A percentile compares a stretch with the other conserved stretches of the same genome.
These are phyloP conservation scores for Micromys minutus DNA, from an alignment of 2,113 vertebrate genomes.

Conservation along the genomic window DNA sequence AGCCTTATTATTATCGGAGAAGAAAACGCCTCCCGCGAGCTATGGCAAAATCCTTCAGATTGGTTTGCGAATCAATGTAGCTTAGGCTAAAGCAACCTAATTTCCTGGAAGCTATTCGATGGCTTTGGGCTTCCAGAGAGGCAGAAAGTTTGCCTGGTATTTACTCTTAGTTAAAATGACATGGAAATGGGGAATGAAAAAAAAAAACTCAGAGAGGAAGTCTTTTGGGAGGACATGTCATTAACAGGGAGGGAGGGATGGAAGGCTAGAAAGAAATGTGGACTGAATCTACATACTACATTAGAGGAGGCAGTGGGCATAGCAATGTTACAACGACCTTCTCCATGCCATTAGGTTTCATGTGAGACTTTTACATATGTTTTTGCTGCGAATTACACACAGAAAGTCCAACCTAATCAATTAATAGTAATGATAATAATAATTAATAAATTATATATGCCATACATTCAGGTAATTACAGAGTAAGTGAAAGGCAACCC, in stretches of 20 bases:
- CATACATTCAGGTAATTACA: background rate
- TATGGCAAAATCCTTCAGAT: conserved; percentile 78
- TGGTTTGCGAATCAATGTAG: conserved; percentile 82
- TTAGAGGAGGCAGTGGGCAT: background rate
- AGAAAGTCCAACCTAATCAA: background rate
- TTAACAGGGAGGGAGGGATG: conserved; percentile 11
- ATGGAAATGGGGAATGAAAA: conserved; percentile 60
- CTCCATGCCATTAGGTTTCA: background rate
- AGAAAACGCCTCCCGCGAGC: conserved; percentile 79
- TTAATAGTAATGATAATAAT: background rate
- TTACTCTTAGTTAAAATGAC: conserved; percentile 82
- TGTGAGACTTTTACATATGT: background rate
- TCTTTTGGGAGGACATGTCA: conserved; percentile 16
- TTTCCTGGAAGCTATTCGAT: conserved; percentile 81
- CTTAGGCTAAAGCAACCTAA: conserved; percentile 81
- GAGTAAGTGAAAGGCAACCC: background rate
- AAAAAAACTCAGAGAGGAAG: background rate
- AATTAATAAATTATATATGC: background rate
- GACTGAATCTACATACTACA: background rate
- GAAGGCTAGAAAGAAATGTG: conserved; percentile 12
- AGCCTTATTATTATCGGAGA: background rate
- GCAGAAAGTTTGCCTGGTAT: conserved; percentile 65
- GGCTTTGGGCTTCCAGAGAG: conserved; percentile 81
- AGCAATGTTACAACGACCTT: background rate
- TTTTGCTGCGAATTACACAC: conserved; percentile 30